Percentiles rank a stretch among this genome's conserved stretches.
Evolutionary conservation across 2,113 vertebrate genomes (phyloP).

Genomic region (Cairina moschata): DNA sequence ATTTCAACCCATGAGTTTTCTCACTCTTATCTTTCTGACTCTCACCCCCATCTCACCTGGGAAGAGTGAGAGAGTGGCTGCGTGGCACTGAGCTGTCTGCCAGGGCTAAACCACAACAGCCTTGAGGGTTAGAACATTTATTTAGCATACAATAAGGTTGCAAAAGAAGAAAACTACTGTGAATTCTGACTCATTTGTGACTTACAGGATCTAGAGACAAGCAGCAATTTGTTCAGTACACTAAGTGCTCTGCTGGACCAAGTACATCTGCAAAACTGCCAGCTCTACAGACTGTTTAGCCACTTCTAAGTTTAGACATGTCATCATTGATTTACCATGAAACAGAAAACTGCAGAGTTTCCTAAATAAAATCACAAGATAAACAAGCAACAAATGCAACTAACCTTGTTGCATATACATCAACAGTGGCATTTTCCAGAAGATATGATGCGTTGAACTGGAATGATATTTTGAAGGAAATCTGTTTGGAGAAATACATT

Average conservation of each 20-base stretch:
- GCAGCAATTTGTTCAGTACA: background rate
- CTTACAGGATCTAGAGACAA: background rate
- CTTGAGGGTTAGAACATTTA: background rate
- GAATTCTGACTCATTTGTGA: background rate
- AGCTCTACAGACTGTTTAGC: background rate
- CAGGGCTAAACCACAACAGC: background rate
- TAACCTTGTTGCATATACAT: constrained; percentile 87
- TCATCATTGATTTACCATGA: background rate
- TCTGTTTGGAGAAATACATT: constrained; percentile 73
- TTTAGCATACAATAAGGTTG: background rate
- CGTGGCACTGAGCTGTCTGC: no score
- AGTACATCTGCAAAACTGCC: background rate
- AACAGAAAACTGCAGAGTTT: background rate
- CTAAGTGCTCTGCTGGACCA: background rate
- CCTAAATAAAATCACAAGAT: background rate
- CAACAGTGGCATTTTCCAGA: constrained; percentile 81
- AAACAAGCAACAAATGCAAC: constrained; percentile 12
- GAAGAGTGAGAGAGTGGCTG: no score
- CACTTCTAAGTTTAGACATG: background rate
- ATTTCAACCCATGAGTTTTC: no score
- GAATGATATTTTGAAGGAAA: constrained; percentile 87
- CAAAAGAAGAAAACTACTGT: background rate
- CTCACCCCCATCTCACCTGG: no score
- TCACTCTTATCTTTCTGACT: no score
- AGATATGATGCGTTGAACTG: constrained; percentile 86